Evolutionary conservation across 2,113 vertebrate species (phyloP).

Genomic region (Microtus montanus): DNA sequence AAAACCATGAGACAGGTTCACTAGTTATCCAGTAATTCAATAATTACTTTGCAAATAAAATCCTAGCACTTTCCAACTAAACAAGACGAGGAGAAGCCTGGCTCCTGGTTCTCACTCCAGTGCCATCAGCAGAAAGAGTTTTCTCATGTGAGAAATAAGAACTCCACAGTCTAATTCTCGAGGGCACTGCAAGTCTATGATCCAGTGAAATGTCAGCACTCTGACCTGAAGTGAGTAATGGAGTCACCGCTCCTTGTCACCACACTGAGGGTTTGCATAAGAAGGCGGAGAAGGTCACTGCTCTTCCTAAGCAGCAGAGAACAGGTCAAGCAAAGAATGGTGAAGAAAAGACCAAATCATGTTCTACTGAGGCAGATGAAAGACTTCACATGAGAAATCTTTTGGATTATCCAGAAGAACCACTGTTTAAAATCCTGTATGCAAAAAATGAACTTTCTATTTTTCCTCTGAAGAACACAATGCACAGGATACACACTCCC

Average conservation of each 20-base stretch:
- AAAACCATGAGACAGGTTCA: not conserved
- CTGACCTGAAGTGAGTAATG: not conserved
- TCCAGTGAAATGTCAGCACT: not conserved
- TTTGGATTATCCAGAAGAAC: not conserved
- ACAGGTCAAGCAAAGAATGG: not conserved
- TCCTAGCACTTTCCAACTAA: not conserved
- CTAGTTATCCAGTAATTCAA: not conserved
- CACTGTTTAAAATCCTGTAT: not conserved
- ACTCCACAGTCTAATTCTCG: not conserved
- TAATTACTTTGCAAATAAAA: not conserved
- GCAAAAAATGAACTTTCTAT: not conserved
- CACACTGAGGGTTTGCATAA: not conserved
- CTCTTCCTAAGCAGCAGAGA: not conserved
- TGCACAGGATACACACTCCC: not conserved
- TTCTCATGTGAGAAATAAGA: not conserved
- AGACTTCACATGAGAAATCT: not conserved
- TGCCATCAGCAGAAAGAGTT: not conserved
- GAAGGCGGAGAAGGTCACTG: not conserved
- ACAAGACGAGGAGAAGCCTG: fast-evolving
- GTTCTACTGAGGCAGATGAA: not conserved
- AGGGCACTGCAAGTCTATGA: not conserved
- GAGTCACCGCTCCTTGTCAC: not conserved
- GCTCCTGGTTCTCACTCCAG: not conserved
- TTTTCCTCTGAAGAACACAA: conserved; percentile 1
- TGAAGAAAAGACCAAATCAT: not conserved